Evolutionary conservation across 2,888 invertebrate genomes (phyloP).

Genomic region (Thereva nobilitata): DNA sequence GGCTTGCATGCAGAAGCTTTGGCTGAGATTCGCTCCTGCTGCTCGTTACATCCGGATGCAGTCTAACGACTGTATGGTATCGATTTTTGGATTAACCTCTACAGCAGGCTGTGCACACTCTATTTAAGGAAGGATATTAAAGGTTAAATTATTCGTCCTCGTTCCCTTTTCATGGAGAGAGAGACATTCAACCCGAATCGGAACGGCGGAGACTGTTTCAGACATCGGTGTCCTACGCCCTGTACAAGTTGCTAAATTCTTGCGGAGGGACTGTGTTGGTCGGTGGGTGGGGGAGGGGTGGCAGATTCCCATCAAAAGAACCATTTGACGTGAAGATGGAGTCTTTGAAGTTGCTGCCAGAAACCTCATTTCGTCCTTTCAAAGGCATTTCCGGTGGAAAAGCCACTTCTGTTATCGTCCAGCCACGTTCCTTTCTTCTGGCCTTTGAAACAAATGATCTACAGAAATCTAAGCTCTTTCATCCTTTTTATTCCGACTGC

Average conservation of each 20-base stretch:
- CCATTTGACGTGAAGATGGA: constrained; percentile 16
- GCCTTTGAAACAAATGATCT: not conserved
- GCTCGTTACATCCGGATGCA: constrained; percentile 16
- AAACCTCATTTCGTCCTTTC: constrained; percentile 22
- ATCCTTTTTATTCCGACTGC: not conserved
- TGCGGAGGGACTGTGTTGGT: not conserved
- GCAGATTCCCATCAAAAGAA: constrained; percentile 8
- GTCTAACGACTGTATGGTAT: constrained; percentile 27
- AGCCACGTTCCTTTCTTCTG: not conserved
- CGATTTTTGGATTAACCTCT: constrained; percentile 32
- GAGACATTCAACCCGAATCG: constrained; percentile 29
- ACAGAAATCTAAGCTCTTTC: constrained; percentile 16
- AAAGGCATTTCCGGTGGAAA: constrained; percentile 29
- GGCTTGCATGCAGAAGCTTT: too few relatives aligned
- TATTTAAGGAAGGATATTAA: constrained; percentile 31
- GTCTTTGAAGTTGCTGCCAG: constrained; percentile 24
- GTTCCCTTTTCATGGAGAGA: constrained; percentile 11
- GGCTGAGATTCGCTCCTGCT: not conserved
- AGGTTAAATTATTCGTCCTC: constrained; percentile 33
- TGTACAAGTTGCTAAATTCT: not conserved
- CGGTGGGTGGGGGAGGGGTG: not conserved
- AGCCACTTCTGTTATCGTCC: constrained; percentile 20
- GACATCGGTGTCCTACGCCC: not conserved
- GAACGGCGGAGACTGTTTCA: not conserved
- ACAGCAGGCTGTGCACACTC: constrained; percentile 14